These are phyloP conservation scores for Gambusia holbrooki DNA, from an alignment of 2,113 vertebrate species.

Conservation along the genomic window DNA sequence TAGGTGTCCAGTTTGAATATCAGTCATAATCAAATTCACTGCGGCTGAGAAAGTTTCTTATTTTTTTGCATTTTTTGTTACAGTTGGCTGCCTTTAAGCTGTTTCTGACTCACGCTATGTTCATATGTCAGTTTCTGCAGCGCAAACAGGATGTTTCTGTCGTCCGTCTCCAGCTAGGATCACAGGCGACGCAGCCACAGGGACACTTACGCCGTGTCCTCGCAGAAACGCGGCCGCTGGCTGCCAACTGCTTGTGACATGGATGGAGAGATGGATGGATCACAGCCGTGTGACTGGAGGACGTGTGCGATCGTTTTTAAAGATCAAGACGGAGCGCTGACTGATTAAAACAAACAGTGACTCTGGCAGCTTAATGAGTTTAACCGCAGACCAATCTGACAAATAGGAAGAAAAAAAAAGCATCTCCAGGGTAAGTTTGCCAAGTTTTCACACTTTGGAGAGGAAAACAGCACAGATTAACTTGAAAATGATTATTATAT, in stretches of 20 bases:
- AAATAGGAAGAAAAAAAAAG: too few species aligned
- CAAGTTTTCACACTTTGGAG: too few species aligned
- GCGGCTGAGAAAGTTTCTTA: conserved; percentile 20
- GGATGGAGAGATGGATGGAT: conserved; percentile 10
- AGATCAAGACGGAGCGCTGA: conserved; percentile 23
- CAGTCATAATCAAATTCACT: conserved; percentile 30
- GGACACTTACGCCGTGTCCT: conserved; percentile 15
- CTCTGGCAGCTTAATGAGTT: background rate
- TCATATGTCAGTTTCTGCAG: conserved; percentile 60
- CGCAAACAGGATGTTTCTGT: conserved; percentile 54
- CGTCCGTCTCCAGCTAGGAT: conserved; percentile 35
- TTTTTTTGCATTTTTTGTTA: conserved; percentile 21
- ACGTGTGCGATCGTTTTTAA: conserved; percentile 33
- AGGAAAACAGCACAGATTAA: too few species aligned
- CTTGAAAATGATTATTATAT: too few species aligned
- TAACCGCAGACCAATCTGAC: background rate
- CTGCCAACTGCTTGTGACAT: conserved; percentile 26
- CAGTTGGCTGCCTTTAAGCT: conserved; percentile 47
- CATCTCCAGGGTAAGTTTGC: too few species aligned
- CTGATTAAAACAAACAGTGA: conserved; percentile 12
- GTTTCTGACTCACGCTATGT: conserved; percentile 57
- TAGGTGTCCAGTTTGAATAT: conserved; percentile 27
- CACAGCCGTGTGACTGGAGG: conserved; percentile 12
- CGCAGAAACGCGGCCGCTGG: background rate
- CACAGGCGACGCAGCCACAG: conserved; percentile 37